Evolutionary conservation across 2,888 invertebrate species (phyloP).

Genomic region (Agrotis segetum): DNA sequence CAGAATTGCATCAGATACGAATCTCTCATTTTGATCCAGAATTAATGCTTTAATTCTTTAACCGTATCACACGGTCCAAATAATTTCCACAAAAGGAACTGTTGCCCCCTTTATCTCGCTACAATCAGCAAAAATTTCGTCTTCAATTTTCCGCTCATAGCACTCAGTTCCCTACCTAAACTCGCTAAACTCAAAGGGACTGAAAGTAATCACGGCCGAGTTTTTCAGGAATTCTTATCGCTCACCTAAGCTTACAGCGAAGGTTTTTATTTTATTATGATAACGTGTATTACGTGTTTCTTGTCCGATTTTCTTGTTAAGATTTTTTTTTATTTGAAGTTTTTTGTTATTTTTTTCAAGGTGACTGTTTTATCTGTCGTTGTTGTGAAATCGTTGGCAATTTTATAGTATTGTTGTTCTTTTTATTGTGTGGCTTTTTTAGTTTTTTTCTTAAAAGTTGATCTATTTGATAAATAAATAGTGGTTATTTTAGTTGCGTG

Average conservation of each 20-base stretch:
- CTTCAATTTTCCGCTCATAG: conserved; percentile 53
- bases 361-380: background rate
- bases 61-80: background rate
- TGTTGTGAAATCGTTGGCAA: background rate
- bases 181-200: conserved; percentile 47
- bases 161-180: conserved; percentile 35
- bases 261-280: conserved; percentile 65
- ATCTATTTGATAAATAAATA: too few species aligned
- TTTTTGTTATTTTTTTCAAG: background rate
- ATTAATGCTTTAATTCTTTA: conserved; percentile 3
- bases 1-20: background rate
- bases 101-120: conserved; percentile 14
- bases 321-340: conserved; percentile 6
- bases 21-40: background rate
- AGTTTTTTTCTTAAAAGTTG: too few species aligned
- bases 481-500: too few species aligned
- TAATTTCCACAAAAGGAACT: background rate
- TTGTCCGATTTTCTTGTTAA: conserved; percentile 21
- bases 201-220: conserved; percentile 64
- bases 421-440: too few species aligned
- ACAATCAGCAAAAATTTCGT: conserved; percentile 12
- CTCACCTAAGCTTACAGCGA: conserved; percentile 55
- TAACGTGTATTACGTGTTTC: conserved; percentile 56
- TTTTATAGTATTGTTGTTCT: background rate
- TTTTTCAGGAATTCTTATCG: conserved; percentile 66